Evolutionary conservation across 23 tunicate genomes (phyloP).

Genomic region (Halocynthia roretzi): DNA sequence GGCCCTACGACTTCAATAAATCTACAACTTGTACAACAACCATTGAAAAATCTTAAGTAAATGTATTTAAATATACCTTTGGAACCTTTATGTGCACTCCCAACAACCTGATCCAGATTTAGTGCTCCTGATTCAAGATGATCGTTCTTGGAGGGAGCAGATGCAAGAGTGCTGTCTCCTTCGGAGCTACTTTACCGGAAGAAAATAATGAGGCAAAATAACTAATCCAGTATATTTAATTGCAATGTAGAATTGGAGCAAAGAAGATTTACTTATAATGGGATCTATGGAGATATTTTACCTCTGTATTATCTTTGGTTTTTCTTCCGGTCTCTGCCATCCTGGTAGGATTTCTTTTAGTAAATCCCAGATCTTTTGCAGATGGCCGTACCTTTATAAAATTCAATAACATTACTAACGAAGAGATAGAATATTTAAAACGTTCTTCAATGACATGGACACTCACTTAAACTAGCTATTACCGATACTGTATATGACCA

Average conservation of each 20-base stretch:
- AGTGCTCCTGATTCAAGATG: slow-evolving; percentile 12
- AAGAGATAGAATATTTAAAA: neutral
- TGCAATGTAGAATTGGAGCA: no score
- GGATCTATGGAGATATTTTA: no score
- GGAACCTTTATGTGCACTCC: slow-evolving; percentile 21
- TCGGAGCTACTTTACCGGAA: slow-evolving; percentile 18
- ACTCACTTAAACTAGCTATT: neutral
- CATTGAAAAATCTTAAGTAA: no score
- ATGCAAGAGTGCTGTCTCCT: slow-evolving; percentile 1
- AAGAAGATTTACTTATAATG: no score
- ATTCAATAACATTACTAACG: no score
- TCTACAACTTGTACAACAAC: no score
- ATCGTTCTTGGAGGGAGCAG: slow-evolving; percentile 19
- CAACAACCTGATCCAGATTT: neutral
- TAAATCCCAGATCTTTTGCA: slow-evolving; percentile 51
- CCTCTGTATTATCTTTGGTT: slow-evolving; percentile 2
- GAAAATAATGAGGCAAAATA: no score
- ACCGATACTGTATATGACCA: neutral
- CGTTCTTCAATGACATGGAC: neutral
- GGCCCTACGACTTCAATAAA: no score
- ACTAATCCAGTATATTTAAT: no score
- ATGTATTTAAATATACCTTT: neutral
- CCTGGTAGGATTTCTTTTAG: slow-evolving; percentile 65
- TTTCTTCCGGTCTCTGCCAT: slow-evolving; percentile 66
- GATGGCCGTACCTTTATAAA: slow-evolving; percentile 22